Evolutionary conservation across 1,140 invertebrate genomes (phyloP).

Genomic region (Dinothrombium tinctorium): DNA sequence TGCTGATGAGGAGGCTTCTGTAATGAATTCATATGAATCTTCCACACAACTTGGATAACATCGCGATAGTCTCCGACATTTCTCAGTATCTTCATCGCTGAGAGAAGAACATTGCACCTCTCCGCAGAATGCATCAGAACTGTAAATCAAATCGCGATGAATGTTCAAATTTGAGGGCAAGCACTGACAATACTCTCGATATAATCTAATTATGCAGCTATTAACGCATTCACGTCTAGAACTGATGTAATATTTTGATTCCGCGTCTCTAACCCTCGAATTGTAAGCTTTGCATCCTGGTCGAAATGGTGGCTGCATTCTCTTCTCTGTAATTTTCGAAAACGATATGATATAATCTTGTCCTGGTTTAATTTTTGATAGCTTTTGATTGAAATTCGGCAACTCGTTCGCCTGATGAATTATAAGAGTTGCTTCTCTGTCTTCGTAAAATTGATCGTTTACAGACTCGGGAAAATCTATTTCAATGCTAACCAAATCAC

Average conservation of each 20-base stretch:
- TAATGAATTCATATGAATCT: conserved; percentile 2
- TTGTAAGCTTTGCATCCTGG: neutral
- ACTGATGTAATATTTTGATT: neutral
- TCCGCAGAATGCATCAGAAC: neutral
- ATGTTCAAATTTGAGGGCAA: conserved; percentile 2
- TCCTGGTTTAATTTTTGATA: neutral
- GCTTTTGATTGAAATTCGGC: neutral
- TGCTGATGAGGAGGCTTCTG: neutral
- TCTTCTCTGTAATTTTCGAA: conserved; percentile 1
- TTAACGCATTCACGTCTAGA: conserved; percentile 4
- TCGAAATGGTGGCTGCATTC: neutral
- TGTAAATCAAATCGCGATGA: neutral
- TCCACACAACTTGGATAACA: neutral
- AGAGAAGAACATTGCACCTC: neutral
- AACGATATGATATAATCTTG: neutral
- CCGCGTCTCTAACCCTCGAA: neutral
- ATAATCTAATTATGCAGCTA: neutral
- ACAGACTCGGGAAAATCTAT: neutral
- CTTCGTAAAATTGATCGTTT: neutral
- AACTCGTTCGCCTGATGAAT: neutral
- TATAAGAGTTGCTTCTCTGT: neutral
- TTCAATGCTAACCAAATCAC: neutral
- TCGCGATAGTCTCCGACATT: neutral
- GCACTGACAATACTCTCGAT: neutral
- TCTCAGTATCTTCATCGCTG: neutral